phyloP scores from a whole-genome alignment of 1,140 invertebrate genomes.

The Drosophila aff. region DNA sequence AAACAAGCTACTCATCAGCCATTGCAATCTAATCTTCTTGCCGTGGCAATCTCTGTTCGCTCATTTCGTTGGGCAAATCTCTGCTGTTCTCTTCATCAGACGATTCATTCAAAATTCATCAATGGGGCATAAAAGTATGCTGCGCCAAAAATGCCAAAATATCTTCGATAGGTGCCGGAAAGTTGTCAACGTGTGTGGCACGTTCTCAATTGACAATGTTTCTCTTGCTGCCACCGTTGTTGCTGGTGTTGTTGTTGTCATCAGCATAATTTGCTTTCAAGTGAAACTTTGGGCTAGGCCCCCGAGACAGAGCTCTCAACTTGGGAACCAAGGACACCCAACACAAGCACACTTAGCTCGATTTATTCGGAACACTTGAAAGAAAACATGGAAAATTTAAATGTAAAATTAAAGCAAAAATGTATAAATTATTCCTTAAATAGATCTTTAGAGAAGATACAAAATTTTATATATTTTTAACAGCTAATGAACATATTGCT shows the following conservation, averaged over 20 bases:
- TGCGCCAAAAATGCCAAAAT: slow-evolving; percentile 36
- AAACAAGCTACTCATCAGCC: slow-evolving; percentile 16
- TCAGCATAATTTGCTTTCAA: slow-evolving; percentile 51
- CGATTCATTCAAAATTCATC: slow-evolving; percentile 52
- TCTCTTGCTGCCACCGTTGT: slow-evolving; percentile 3
- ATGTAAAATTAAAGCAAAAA: not conserved
- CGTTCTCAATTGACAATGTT: slow-evolving; percentile 46
- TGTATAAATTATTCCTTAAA: not conserved
- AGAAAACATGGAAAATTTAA: not conserved
- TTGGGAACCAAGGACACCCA: slow-evolving; percentile 18
- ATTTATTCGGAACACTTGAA: slow-evolving; percentile 29
- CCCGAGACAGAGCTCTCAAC: slow-evolving; percentile 6
- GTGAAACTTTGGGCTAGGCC: slow-evolving; percentile 34
- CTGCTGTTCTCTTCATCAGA: slow-evolving; percentile 28
- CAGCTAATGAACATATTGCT: not conserved
- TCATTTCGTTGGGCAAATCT: slow-evolving; percentile 34
- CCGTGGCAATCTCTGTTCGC: not conserved
- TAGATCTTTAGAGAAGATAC: no score
- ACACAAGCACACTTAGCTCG: slow-evolving; percentile 12
- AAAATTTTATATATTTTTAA: not conserved
- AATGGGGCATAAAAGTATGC: slow-evolving; percentile 35
- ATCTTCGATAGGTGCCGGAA: slow-evolving; percentile 24
- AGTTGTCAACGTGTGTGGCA: slow-evolving; percentile 38
- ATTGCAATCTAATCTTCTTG: slow-evolving; percentile 12
- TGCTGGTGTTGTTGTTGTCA: slow-evolving; percentile 38